Evolutionary conservation across 2,797 vertebrate species (phyloP).

Genomic region (Crocidura indochinensis): DNA sequence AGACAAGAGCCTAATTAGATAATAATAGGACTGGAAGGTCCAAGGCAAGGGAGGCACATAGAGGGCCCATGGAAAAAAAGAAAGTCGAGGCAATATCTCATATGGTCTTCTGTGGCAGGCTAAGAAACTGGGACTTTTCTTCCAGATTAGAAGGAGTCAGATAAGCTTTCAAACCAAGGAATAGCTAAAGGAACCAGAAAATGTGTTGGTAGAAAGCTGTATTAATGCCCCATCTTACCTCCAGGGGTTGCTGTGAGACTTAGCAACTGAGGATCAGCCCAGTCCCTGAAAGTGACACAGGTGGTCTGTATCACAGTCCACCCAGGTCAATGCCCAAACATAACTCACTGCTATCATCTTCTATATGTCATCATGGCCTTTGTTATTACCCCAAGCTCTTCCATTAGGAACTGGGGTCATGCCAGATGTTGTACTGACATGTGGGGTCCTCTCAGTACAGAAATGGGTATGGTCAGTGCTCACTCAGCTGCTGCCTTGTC

Average conservation of each 20-base stretch:
- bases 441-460: background rate
- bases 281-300: too few species aligned
- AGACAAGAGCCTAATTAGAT: background rate
- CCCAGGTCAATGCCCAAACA: too few species aligned
- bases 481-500: too few species aligned
- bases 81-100: too few species aligned
- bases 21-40: background rate
- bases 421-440: accelerated
- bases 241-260: background rate
- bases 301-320: too few species aligned
- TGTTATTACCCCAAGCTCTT: background rate
- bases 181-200: too few species aligned
- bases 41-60: background rate
- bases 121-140: background rate
- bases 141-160: background rate
- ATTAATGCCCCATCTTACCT: background rate
- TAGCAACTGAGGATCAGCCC: too few species aligned
- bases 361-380: background rate
- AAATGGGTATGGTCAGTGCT: background rate
- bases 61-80: background rate
- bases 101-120: background rate
- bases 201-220: background rate
- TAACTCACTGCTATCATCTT: background rate
- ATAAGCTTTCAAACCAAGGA: background rate
- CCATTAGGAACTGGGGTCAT: background rate